A percentile compares a stretch with the other conserved stretches of the same genome.
These are phyloP conservation scores for Rhamnusium bicolor DNA, from an alignment of 2,888 invertebrate species.

Conservation along the genomic window DNA sequence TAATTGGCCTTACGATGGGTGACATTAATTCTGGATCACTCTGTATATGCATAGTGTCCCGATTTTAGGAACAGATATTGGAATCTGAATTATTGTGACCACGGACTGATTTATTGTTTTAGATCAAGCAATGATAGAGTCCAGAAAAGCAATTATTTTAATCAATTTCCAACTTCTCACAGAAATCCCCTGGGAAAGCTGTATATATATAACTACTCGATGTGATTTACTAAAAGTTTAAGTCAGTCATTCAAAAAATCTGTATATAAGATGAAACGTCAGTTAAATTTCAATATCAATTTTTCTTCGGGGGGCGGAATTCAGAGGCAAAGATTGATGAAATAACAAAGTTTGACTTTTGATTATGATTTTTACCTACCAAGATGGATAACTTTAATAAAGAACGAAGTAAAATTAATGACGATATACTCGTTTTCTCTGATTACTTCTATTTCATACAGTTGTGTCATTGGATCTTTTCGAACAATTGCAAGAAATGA, in stretches of 20 bases:
- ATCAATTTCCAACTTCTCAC: too few species aligned
- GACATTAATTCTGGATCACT: too few species aligned
- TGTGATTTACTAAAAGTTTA: background rate
- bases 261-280: slow-evolving; percentile 1
- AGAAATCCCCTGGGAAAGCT: too few species aligned
- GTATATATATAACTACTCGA: background rate
- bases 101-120: too few species aligned
- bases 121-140: too few species aligned
- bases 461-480: background rate
- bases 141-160: too few species aligned
- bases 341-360: slow-evolving; percentile 57
- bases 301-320: slow-evolving; percentile 11
- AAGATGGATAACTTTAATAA: slow-evolving; percentile 58
- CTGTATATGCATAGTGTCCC: too few species aligned
- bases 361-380: slow-evolving; percentile 57
- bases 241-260: background rate
- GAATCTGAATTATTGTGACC: too few species aligned
- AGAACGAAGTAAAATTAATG: slow-evolving; percentile 57
- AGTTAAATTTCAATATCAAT: slow-evolving; percentile 26
- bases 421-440: slow-evolving; percentile 58
- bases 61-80: too few species aligned
- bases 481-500: background rate
- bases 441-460: slow-evolving; percentile 40
- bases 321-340: slow-evolving; percentile 53
- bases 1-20: too few species aligned